These are phyloP conservation scores for Cheilosia vulpina DNA, from an alignment of 2,888 invertebrate species.

Conservation along the genomic window DNA sequence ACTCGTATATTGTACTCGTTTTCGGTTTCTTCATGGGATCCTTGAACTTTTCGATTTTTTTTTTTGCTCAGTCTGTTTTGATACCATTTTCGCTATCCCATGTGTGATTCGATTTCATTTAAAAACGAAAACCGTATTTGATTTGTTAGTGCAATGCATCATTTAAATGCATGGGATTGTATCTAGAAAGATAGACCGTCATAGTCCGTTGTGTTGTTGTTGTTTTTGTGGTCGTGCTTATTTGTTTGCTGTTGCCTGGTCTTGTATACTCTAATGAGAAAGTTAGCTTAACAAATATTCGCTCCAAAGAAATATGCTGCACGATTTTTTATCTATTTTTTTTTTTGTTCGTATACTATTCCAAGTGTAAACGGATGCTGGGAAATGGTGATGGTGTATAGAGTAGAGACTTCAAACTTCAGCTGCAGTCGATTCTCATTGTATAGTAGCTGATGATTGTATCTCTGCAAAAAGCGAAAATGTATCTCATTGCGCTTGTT, in stretches of 20 bases:
- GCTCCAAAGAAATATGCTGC: slow-evolving; percentile 60
- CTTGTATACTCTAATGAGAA: slow-evolving; percentile 60
- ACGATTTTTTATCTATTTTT: slow-evolving; percentile 61
- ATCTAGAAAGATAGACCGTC: neutral
- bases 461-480: slow-evolving; percentile 62
- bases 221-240: slow-evolving; percentile 36
- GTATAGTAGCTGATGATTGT: slow-evolving; percentile 60
- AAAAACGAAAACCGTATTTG: slow-evolving; percentile 25
- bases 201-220: neutral
- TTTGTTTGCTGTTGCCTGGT: slow-evolving; percentile 39
- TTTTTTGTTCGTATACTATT: neutral
- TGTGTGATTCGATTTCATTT: slow-evolving; percentile 47
- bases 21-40: slow-evolving; percentile 58
- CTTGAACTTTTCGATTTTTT: slow-evolving; percentile 64
- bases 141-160: slow-evolving; percentile 32
- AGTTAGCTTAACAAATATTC: slow-evolving; percentile 52
- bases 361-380: slow-evolving; percentile 58
- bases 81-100: slow-evolving; percentile 19
- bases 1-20: slow-evolving; percentile 7
- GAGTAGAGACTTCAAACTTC: slow-evolving; percentile 3
- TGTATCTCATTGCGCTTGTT: slow-evolving; percentile 74
- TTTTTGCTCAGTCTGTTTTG: slow-evolving; percentile 43
- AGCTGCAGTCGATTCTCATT: slow-evolving; percentile 30
- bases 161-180: slow-evolving; percentile 37
- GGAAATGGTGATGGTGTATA: slow-evolving; percentile 27